phyloP scores from a whole-genome alignment of 2,113 vertebrate species.

The Lates calcarifer region DNA sequence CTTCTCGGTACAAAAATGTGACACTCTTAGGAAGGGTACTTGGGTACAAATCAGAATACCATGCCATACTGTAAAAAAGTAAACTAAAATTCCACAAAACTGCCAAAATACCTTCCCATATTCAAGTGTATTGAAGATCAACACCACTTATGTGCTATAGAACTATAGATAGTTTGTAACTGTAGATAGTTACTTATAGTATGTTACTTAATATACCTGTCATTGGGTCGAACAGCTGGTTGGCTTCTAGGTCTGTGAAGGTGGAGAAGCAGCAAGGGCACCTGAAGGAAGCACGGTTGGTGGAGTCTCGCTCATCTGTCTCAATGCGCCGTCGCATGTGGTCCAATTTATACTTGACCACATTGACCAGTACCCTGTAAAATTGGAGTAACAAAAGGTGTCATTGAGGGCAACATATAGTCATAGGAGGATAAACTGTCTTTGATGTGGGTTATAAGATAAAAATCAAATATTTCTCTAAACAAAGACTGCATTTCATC shows the following conservation, averaged over 20 bases:
- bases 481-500: neutral
- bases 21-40: neutral
- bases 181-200: neutral
- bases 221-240: constrained; percentile 95
- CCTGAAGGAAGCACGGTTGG: constrained; percentile 95
- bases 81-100: neutral
- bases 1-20: neutral
- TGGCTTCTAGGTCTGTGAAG: constrained; percentile 98
- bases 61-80: neutral
- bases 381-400: neutral
- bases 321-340: constrained; percentile 99
- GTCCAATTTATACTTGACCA: constrained; percentile 98
- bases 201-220: constrained; percentile 85
- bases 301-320: constrained; percentile 96
- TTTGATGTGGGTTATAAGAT: neutral
- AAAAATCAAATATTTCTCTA: neutral
- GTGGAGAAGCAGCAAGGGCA: constrained; percentile 95
- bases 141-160: no score
- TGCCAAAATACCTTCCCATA: neutral
- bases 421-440: neutral
- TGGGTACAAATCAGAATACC: neutral
- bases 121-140: neutral
- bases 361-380: constrained; percentile 91
- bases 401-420: neutral
- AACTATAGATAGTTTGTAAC: neutral